Evolutionary conservation across 2,888 invertebrate genomes (phyloP).

Genomic region (Pollenia angustigena): DNA sequence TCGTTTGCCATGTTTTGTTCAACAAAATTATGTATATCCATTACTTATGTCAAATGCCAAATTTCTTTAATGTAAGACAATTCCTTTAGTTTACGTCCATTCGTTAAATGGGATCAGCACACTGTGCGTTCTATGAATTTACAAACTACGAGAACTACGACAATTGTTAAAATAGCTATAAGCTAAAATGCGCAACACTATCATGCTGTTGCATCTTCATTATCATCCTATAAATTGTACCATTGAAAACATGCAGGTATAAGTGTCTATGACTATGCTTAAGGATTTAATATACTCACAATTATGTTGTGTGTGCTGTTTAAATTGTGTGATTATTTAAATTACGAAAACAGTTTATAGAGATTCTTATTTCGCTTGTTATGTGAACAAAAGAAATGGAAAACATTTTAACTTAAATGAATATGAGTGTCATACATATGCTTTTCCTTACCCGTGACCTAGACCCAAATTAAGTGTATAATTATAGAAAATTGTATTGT

Average conservation of each 20-base stretch:
- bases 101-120: too few species aligned
- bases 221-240: slow-evolving; percentile 12
- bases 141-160: background rate
- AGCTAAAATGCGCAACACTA: slow-evolving; percentile 48
- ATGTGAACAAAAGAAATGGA: background rate
- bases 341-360: background rate
- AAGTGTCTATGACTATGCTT: background rate
- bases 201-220: slow-evolving; percentile 18
- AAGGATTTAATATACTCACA: slow-evolving; percentile 35
- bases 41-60: too few species aligned
- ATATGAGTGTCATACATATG: background rate
- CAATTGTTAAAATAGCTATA: slow-evolving; percentile 31
- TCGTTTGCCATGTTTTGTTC: too few species aligned
- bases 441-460: slow-evolving; percentile 8
- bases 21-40: too few species aligned
- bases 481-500: background rate
- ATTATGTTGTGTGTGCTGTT: background rate
- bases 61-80: too few species aligned
- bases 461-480: slow-evolving; percentile 11
- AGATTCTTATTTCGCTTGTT: slow-evolving; percentile 8
- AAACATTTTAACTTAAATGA: background rate
- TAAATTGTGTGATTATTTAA: slow-evolving; percentile 4
- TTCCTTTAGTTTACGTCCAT: too few species aligned
- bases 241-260: background rate
- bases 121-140: too few species aligned